Evolutionary conservation across 2,113 vertebrate species (phyloP).

Genomic region (Phylloscopus whistleri): DNA sequence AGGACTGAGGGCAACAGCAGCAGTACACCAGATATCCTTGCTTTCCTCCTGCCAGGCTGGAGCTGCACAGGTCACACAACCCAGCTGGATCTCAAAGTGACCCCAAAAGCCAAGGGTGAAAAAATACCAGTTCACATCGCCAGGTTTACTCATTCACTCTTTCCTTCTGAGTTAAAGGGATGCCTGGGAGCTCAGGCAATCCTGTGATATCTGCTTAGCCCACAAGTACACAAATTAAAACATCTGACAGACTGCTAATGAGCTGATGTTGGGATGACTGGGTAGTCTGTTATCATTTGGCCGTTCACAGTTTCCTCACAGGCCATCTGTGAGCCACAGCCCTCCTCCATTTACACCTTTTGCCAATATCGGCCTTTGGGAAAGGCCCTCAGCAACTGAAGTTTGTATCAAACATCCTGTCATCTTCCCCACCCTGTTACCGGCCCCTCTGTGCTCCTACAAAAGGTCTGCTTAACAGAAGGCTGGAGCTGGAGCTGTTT

Average conservation of each 20-base stretch:
- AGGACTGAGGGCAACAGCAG: background rate
- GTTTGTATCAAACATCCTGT: constrained; percentile 83
- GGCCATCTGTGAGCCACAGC: constrained; percentile 76
- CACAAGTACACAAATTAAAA: constrained; percentile 75
- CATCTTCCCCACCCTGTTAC: constrained; percentile 75
- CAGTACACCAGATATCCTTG: too few species aligned
- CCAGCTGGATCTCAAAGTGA: background rate
- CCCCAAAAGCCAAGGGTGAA: background rate
- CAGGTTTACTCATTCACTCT: background rate
- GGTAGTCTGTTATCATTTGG: constrained; percentile 79
- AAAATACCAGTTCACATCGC: background rate
- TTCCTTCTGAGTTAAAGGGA: constrained; percentile 57
- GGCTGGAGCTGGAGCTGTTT: constrained; percentile 46
- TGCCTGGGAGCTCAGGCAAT: background rate
- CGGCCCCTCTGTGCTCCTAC: constrained; percentile 61
- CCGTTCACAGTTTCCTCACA: constrained; percentile 85
- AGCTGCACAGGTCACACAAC: background rate
- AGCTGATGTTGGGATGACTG: constrained; percentile 79
- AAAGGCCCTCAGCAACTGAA: constrained; percentile 83
- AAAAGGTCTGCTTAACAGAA: constrained; percentile 51
- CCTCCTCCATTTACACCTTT: constrained; percentile 77
- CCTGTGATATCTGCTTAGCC: constrained; percentile 65
- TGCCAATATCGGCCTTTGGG: constrained; percentile 70
- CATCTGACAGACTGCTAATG: constrained; percentile 87
- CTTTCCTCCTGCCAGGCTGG: background rate